Conservation (phyloP, 92 coral and sea anemone species). For the Epizoanthus ramosus region DNA sequence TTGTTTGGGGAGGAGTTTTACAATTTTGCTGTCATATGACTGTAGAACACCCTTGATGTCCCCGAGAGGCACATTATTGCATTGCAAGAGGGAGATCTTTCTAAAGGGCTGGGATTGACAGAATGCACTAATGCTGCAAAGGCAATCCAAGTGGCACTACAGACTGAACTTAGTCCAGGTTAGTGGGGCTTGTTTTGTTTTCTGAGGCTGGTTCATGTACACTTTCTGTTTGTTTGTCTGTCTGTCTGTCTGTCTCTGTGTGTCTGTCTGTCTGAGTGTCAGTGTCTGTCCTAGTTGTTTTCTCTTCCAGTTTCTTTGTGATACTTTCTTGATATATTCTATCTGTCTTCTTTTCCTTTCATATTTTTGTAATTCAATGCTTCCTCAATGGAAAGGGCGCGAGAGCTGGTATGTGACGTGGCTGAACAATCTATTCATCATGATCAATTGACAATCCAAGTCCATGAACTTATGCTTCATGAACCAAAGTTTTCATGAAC, state of each 20-base stretch:
- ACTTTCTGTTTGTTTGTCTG: neutral
- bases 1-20: no score
- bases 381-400: no score
- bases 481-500: no score
- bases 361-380: no score
- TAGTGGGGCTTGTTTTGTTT: neutral
- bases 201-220: neutral
- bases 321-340: no score
- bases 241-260: neutral
- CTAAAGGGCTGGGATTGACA: constrained; percentile 74
- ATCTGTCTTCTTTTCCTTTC: no score
- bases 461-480: no score
- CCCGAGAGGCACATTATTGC: constrained; percentile 85
- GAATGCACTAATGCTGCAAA: constrained; percentile 93
- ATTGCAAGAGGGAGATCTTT: constrained; percentile 79
- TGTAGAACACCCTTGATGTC: constrained; percentile 79
- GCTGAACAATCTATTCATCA: no score
- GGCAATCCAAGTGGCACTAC: constrained; percentile 74
- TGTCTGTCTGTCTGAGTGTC: neutral
- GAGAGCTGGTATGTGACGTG: no score
- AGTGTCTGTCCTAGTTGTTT: neutral
- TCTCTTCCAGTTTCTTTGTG: no score
- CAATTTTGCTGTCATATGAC: neutral
- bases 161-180: constrained; percentile 94
- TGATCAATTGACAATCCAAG: no score